Base-by-base conservation (phyloP, 2,113 vertebrate genomes). In the Gavialis gangeticus region DNA sequence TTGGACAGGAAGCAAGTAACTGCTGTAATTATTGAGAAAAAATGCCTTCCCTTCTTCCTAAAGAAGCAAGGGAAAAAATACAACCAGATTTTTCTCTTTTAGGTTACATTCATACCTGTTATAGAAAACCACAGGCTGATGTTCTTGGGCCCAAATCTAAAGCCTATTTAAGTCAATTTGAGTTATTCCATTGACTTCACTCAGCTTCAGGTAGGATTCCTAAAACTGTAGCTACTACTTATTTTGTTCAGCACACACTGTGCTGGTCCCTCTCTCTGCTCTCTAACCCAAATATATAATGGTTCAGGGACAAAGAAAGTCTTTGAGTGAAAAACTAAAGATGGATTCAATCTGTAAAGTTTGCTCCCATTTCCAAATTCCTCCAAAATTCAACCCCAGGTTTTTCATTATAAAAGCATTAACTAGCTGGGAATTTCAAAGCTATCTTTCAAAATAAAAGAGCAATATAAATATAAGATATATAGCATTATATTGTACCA, bases 391-490 rank as follows among this genome's bases (percentile, higher is more conserved):
- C 89, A 95, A 87, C 27, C 56, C 85, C 84, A 76, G 88, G 82
- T 82, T 83, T 95, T 92, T 67, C 30, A 5, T 18, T 76, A 37
- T 55, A 54, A 14, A n/a, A 85, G 81, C 58, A 46, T 67, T 82
- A 58, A 69, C 94, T 82, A 85, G 58, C 2, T 0, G 1, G 10
- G 76, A 84, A 87, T 89, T 93, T 95, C 84, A 94, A 88, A 91
- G 84, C 87, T 69, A 27, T 94, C 92, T 84, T 94, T 34, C 79
- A 17, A 12, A 93, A 89, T 92, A 87, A 93, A 91, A 85, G 84
- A 58, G 5, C 81, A 87, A 30, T 37, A 88, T 17, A n/a, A 63
- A 57, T 78, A 15, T 81, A 76, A 93, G 1, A 84, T 83, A 3
- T 46, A 73, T 81, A 66, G 82, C 81, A 78, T 92, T 87, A 46